These are phyloP conservation scores for Petrolisthes manimaculis DNA, from an alignment of 2,888 invertebrate genomes.

Conservation along the genomic window DNA sequence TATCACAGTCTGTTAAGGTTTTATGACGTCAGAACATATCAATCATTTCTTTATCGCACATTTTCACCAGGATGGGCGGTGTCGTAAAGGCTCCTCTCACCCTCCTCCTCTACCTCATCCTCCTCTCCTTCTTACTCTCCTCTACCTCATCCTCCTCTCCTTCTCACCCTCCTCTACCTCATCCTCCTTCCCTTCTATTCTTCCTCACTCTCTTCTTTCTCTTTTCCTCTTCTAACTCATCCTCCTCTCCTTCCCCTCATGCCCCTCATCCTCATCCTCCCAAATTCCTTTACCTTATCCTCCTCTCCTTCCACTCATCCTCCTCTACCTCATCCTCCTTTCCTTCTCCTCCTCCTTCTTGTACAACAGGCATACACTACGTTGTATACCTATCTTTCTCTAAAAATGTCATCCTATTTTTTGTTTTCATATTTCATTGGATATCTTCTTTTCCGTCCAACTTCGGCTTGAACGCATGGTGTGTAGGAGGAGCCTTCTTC, in stretches of 20 bases:
- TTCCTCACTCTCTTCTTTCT: not conserved
- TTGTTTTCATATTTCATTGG: too few relatives aligned
- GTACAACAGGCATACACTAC: too few relatives aligned
- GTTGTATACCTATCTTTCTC: too few relatives aligned
- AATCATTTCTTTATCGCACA: constrained; percentile 45
- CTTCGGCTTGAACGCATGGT: too few relatives aligned
- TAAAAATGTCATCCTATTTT: too few relatives aligned
- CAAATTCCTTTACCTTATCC: too few relatives aligned
- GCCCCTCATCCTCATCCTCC: too few relatives aligned
- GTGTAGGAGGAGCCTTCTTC: too few relatives aligned
- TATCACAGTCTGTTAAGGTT: constrained; percentile 13
- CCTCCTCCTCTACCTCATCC: not conserved
- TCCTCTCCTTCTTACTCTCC: not conserved
- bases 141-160: too few relatives aligned
- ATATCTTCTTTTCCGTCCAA: too few relatives aligned
- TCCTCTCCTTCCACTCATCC: not conserved
- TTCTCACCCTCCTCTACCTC: not conserved
- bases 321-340: too few relatives aligned
- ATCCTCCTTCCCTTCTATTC: not conserved
- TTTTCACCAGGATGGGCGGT: constrained; percentile 22
- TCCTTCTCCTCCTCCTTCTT: too few relatives aligned
- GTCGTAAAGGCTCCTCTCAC: constrained; percentile 32
- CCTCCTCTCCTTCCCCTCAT: not conserved
- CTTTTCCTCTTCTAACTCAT: not conserved
- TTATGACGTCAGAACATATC: constrained; percentile 37